Conservation (phyloP, 2,888 invertebrate species). For the Nephrocerus scutellatus region DNA sequence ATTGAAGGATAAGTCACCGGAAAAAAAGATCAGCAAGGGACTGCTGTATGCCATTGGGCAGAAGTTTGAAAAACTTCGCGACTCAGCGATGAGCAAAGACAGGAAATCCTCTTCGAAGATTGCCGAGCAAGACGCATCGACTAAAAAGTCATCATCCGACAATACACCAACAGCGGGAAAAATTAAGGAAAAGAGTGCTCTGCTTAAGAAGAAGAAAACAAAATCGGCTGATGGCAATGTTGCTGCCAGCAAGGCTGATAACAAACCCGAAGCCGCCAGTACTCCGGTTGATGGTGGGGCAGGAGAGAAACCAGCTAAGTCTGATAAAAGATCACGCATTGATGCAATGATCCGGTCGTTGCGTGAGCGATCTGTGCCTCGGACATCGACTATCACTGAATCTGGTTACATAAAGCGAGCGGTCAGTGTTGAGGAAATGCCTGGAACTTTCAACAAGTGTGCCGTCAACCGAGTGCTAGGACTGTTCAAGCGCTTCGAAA, state of each 20-base stretch:
- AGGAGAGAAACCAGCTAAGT: slow-evolving; percentile 31
- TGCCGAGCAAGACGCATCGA: slow-evolving; percentile 27
- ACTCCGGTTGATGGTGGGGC: slow-evolving; percentile 7
- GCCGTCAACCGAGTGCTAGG: slow-evolving; percentile 71
- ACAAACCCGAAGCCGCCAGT: neutral
- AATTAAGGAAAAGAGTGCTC: slow-evolving; percentile 42
- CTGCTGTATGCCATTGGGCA: slow-evolving; percentile 71
- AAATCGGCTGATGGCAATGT: slow-evolving; percentile 27
- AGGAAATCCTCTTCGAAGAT: slow-evolving; percentile 26
- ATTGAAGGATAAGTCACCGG: slow-evolving; percentile 47
- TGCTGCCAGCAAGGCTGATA: slow-evolving; percentile 9
- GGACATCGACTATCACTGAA: slow-evolving; percentile 53
- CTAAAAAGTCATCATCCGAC: slow-evolving; percentile 32
- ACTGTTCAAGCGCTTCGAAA: slow-evolving; percentile 66
- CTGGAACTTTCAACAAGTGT: slow-evolving; percentile 54
- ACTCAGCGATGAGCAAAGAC: slow-evolving; percentile 49
- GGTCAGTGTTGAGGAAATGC: slow-evolving; percentile 63
- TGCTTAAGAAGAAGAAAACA: slow-evolving; percentile 49
- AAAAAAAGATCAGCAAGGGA: slow-evolving; percentile 57
- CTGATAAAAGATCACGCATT: slow-evolving; percentile 48
- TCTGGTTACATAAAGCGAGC: slow-evolving; percentile 64
- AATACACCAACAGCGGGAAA: slow-evolving; percentile 27
- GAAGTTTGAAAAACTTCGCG: slow-evolving; percentile 63
- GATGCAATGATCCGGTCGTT: slow-evolving; percentile 55
- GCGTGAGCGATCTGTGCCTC: slow-evolving; percentile 61